A percentile compares a stretch with the other conserved stretches of the same genome.
Conservation (phyloP, 2,797 vertebrate genomes). For the Phoxinus dragarum region DNA sequence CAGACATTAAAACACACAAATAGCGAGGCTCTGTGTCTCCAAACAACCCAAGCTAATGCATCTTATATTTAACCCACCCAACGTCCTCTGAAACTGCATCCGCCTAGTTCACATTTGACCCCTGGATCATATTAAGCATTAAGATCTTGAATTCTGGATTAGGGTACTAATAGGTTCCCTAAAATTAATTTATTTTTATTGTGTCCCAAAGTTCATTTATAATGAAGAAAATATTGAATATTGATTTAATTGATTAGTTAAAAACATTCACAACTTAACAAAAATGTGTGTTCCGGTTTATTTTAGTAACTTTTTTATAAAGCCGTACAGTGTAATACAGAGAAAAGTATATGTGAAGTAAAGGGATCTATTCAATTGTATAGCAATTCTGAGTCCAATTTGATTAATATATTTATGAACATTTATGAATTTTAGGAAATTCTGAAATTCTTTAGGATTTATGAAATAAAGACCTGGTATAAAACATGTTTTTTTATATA, state of each 20-base stretch:
- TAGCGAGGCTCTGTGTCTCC: background rate
- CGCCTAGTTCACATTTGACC: background rate
- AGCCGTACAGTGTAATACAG: background rate
- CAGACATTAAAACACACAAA: slow-evolving; percentile 11
- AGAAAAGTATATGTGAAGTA: background rate
- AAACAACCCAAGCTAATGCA: background rate
- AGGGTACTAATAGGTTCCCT: background rate
- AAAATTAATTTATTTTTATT: background rate
- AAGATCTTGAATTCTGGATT: background rate
- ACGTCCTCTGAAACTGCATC: background rate
- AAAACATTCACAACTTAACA: background rate
- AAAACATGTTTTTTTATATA: too few relatives aligned
- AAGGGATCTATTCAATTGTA: background rate
- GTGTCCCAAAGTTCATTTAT: background rate
- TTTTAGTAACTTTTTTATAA: background rate
- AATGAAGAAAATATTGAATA: background rate
- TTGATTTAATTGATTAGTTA: background rate
- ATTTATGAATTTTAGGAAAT: background rate
- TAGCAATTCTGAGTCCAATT: background rate
- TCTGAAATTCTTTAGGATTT: too few relatives aligned
- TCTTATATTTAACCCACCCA: background rate
- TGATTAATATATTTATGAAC: background rate
- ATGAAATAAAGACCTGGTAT: background rate
- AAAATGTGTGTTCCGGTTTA: background rate
- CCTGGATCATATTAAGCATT: background rate